phyloP scores from a whole-genome alignment of 2,113 vertebrate genomes.

The Micronycteris hirsuta region DNA sequence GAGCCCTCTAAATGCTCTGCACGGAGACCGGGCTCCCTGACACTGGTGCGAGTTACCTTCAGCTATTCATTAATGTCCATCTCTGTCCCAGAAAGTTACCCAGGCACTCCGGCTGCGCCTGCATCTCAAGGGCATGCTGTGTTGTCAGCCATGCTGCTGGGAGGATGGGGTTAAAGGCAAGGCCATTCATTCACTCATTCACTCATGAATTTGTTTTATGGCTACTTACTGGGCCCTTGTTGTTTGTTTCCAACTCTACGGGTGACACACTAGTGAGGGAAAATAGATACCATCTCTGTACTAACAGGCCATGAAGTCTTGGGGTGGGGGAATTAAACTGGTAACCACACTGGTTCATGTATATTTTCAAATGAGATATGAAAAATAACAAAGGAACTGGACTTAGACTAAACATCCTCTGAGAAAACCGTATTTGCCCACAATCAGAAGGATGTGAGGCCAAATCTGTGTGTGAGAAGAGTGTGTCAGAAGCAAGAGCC shows the following conservation, averaged over 20 bases:
- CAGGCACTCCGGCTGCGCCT: accelerated
- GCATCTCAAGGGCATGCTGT: neutral
- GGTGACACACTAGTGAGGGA: neutral
- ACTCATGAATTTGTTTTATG: neutral
- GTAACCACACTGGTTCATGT: neutral
- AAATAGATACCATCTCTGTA: no score
- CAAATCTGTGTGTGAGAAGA: neutral
- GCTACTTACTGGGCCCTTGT: neutral
- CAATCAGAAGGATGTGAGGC: neutral
- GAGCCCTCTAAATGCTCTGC: neutral
- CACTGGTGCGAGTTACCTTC: no score
- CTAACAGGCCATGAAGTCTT: accelerated
- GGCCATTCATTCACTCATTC: neutral
- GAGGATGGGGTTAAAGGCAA: neutral
- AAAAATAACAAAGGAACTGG: neutral
- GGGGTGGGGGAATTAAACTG: neutral
- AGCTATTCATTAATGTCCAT: neutral
- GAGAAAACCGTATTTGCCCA: neutral
- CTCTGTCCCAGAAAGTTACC: neutral
- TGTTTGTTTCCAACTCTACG: neutral
- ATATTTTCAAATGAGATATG: neutral
- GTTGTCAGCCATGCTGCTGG: neutral
- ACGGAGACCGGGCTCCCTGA: accelerated
- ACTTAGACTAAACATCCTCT: neutral
- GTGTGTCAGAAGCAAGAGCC: neutral